Percentiles rank a stretch among this genome's conserved stretches.
Evolutionary conservation across 2,888 invertebrate genomes (phyloP).

Genomic region (Macroteleia sp.): DNA sequence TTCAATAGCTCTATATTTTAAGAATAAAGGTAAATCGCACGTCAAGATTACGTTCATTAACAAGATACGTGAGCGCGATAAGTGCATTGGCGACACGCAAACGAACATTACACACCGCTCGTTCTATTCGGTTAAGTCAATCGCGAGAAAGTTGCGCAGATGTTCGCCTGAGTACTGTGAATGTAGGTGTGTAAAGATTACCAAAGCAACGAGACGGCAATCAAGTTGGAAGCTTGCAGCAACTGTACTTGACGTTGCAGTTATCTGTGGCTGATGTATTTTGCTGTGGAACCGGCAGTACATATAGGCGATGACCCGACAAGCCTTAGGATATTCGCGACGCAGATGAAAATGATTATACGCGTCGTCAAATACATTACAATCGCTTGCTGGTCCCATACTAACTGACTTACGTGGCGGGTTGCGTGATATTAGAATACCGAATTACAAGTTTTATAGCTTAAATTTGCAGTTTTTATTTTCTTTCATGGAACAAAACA

Average conservation of each 20-base stretch:
- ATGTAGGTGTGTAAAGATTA: constrained; percentile 18
- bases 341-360: constrained; percentile 56
- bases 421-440: no score
- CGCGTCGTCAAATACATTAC: constrained; percentile 56
- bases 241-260: constrained; percentile 38
- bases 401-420: no score
- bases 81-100: constrained; percentile 30
- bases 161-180: background rate
- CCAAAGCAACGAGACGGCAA: constrained; percentile 25
- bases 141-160: constrained; percentile 37
- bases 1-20: constrained; percentile 10
- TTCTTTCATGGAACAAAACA: no score
- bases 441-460: no score
- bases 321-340: constrained; percentile 39
- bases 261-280: constrained; percentile 47
- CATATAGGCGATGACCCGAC: constrained; percentile 37
- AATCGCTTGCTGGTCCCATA: constrained; percentile 26
- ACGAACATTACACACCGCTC: constrained; percentile 1
- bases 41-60: constrained; percentile 36
- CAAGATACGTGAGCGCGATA: constrained; percentile 22
- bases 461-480: no score
- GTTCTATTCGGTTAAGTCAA: constrained; percentile 20
- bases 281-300: constrained; percentile 20
- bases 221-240: constrained; percentile 34
- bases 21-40: constrained; percentile 25